Percentiles rank a stretch among this genome's conserved stretches.
These are phyloP conservation scores for Lepidocyrtoides sp. DNA, from an alignment of 2,888 invertebrate species.

Conservation along the genomic window DNA sequence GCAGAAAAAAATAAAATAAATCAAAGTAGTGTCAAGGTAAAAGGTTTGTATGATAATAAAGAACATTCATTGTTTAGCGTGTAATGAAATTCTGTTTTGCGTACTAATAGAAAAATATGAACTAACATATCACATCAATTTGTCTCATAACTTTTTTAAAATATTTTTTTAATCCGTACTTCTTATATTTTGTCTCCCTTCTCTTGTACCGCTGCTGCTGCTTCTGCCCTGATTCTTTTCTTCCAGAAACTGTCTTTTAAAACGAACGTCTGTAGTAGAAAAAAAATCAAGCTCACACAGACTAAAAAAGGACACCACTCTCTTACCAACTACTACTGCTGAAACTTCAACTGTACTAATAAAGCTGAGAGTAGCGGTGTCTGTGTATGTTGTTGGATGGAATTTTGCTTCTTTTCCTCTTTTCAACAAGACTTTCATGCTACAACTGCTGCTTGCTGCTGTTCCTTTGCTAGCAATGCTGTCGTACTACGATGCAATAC, in stretches of 20 bases:
- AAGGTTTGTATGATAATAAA: neutral
- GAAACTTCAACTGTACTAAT: slow-evolving; percentile 51
- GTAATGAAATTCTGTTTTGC: neutral
- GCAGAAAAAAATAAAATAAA: neutral
- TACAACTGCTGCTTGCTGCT: slow-evolving; percentile 27
- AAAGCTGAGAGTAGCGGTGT: slow-evolving; percentile 61
- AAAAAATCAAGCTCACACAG: neutral
- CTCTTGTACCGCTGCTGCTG: neutral
- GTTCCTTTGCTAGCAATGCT: slow-evolving; percentile 6
- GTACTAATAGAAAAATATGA: neutral
- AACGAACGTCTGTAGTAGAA: slow-evolving; percentile 14
- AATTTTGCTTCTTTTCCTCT: slow-evolving; percentile 64
- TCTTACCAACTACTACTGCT: slow-evolving; percentile 33
- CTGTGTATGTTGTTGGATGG: slow-evolving; percentile 55
- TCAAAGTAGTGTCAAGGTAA: slow-evolving; percentile 35
- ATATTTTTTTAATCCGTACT: neutral
- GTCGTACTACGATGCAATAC: neutral
- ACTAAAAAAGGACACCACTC: slow-evolving; percentile 42
- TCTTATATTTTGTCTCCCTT: neutral
- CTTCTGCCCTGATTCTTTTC: slow-evolving; percentile 16
- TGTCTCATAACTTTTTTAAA: slow-evolving; percentile 43
- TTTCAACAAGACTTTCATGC: slow-evolving; percentile 12
- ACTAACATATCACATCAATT: slow-evolving; percentile 59
- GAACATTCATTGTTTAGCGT: slow-evolving; percentile 10
- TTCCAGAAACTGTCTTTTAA: slow-evolving; percentile 54